These are phyloP conservation scores for Crocuta crocuta DNA, from an alignment of 2,113 vertebrate genomes.

Conservation along the genomic window DNA sequence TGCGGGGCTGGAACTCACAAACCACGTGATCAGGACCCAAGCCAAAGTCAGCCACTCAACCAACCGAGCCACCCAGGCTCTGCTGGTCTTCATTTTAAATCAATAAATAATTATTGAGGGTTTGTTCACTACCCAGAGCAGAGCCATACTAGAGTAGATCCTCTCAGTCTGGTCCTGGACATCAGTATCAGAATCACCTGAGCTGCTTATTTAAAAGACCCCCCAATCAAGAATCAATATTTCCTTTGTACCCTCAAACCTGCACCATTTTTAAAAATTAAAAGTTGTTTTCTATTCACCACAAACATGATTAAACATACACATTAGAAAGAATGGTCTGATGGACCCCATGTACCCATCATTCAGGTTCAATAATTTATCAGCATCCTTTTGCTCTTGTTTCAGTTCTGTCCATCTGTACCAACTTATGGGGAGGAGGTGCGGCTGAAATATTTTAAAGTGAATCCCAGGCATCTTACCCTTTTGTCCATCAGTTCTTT, in stretches of 20 bases:
- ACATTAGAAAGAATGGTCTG: neutral
- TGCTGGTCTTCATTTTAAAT: neutral
- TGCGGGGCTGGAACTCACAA: neutral
- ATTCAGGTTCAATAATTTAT: neutral
- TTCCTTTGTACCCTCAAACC: neutral
- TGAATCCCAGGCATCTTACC: neutral
- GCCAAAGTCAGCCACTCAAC: neutral
- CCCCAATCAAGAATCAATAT: neutral
- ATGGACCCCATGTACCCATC: neutral
- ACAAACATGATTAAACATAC: neutral
- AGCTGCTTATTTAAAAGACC: neutral
- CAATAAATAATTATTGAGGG: neutral
- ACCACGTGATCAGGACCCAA: neutral
- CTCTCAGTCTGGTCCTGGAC: neutral
- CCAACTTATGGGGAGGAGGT: neutral
- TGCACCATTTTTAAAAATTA: neutral
- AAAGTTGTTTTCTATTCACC: neutral
- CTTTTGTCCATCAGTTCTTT: neutral
- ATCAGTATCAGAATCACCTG: neutral
- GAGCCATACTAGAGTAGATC: neutral
- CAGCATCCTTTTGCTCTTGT: neutral
- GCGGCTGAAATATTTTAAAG: neutral
- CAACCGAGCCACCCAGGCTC: neutral
- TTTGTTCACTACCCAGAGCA: neutral
- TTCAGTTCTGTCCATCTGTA: neutral